Conservation (phyloP, 2,113 vertebrate species). For the Lagopus muta region DNA sequence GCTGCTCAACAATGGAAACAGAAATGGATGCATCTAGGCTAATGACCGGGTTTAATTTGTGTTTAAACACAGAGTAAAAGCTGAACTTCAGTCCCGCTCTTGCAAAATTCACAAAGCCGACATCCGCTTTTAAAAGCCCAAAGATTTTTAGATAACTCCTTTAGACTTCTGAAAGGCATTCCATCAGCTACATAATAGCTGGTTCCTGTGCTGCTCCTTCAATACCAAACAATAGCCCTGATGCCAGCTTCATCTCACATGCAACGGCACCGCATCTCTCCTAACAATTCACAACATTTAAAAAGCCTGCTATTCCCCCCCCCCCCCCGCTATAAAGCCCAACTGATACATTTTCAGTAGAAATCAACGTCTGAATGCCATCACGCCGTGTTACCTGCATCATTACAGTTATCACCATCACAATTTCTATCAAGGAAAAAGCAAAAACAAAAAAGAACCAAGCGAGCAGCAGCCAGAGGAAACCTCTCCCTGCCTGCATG, state of each 20-base stretch:
- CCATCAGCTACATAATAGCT: not conserved
- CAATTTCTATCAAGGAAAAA: not conserved
- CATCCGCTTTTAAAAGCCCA: not conserved
- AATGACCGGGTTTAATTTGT: not conserved
- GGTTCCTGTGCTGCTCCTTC: not conserved
- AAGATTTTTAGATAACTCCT: not conserved
- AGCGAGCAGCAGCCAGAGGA: not conserved
- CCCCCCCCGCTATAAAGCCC: not conserved
- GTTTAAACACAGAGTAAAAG: not conserved
- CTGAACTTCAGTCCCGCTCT: not conserved
- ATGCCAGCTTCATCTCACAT: not conserved
- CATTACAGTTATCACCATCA: not conserved
- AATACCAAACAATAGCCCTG: conserved; percentile 15
- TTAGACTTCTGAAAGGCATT: not conserved
- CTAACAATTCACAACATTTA: not conserved
- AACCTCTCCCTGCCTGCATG: conserved; percentile 38
- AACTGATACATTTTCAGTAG: not conserved
- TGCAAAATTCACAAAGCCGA: not conserved
- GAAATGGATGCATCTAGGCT: not conserved
- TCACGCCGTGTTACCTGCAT: not conserved
- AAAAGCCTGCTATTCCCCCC: not conserved
- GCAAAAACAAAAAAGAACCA: not conserved
- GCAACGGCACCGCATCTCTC: not conserved
- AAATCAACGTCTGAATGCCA: not conserved
- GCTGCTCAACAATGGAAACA: not conserved